These are phyloP conservation scores for Pelosia muscerda DNA, from an alignment of 2,888 invertebrate species.

Conservation along the genomic window DNA sequence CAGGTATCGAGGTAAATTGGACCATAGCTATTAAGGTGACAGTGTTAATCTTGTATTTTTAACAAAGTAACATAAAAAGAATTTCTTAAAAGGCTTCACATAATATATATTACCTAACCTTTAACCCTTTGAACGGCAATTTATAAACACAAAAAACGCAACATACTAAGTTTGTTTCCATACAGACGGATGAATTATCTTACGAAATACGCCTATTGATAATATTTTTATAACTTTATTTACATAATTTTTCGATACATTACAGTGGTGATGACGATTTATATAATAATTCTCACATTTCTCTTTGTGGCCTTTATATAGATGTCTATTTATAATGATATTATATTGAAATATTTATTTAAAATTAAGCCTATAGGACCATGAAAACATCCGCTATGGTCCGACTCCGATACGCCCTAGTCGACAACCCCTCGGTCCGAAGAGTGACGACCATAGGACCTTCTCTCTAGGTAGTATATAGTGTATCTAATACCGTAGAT, in stretches of 20 bases:
- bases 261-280: neutral
- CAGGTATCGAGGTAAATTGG: too few relatives aligned
- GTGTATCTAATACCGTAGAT: too few relatives aligned
- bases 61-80: neutral
- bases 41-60: neutral
- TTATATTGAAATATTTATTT: neutral
- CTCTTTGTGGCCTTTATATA: neutral
- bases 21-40: neutral
- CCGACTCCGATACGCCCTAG: neutral
- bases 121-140: neutral
- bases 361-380: neutral
- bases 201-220: neutral
- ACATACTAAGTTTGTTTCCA: neutral
- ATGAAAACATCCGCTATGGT: neutral
- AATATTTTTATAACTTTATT: neutral
- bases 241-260: neutral
- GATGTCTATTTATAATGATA: neutral
- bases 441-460: too few relatives aligned
- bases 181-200: slow-evolving; percentile 1
- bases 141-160: neutral
- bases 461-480: too few relatives aligned
- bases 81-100: neutral
- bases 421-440: too few relatives aligned
- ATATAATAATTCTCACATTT: neutral
- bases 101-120: neutral